Evolutionary conservation across 2,888 invertebrate species (phyloP).

Genomic region (Parthenolecanium corni): DNA sequence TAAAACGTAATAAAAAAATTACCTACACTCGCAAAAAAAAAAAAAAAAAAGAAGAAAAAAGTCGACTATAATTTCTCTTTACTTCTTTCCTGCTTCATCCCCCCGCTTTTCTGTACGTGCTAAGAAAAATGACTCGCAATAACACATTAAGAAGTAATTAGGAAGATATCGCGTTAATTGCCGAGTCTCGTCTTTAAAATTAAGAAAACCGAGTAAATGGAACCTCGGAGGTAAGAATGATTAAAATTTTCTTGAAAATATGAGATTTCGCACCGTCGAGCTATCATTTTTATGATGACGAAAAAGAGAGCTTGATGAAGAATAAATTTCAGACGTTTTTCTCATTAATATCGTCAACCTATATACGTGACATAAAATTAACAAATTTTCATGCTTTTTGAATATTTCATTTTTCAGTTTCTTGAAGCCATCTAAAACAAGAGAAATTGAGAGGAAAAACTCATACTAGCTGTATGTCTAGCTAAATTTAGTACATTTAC

Average conservation of each 20-base stretch:
- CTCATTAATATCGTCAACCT: slow-evolving; percentile 20
- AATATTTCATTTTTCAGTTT: no score
- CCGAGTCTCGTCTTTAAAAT: slow-evolving; percentile 26
- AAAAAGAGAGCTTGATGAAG: slow-evolving; percentile 19
- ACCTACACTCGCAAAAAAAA: neutral
- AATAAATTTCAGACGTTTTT: slow-evolving; percentile 21
- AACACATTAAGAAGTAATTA: slow-evolving; percentile 28
- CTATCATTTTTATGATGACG: neutral
- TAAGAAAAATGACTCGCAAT: neutral
- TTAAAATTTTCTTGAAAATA: slow-evolving; percentile 19
- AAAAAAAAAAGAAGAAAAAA: neutral
- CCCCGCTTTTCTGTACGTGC: no score
- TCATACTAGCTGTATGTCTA: no score
- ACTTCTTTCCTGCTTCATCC: no score
- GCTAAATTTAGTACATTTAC: no score
- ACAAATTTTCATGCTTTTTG: no score
- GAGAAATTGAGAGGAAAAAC: no score
- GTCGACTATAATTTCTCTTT: neutral
- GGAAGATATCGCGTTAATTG: slow-evolving; percentile 28
- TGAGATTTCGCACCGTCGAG: neutral
- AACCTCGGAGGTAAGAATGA: slow-evolving; percentile 26
- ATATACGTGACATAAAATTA: no score
- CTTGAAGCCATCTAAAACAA: no score
- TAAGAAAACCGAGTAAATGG: slow-evolving; percentile 13
- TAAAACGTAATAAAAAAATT: no score